Evolutionary conservation across 2,113 vertebrate genomes (phyloP), one percentile per base, ranked within the genome.

Genomic region (Lutjanus erythropterus): DNA sequence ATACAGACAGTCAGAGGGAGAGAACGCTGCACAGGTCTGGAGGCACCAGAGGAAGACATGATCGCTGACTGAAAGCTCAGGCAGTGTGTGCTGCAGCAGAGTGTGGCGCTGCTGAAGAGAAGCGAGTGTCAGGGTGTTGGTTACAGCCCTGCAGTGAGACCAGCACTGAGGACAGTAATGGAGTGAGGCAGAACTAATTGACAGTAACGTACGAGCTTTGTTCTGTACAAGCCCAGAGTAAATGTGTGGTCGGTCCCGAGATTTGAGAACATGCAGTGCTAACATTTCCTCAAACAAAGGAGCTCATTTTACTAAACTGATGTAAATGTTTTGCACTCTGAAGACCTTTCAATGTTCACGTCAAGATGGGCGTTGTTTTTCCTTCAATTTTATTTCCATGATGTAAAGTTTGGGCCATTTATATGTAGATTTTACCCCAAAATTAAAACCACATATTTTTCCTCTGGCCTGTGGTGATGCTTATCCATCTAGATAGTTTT

Each of bases 1-100:
- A 83, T 9, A 50, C 19, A 75, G 39, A 86, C 7, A 19, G 71
- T 86, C 2, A 92, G 78, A 10, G 35, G 44, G 2, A 76, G 39
- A 4, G 56, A 72, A 7, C 1, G 42, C 27, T 18, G 18, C 1
- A 37, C 21, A 11, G 18, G 39, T 62, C 66, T 66, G 23, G 0
- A 10, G 8, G 2, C 2, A 12, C 16, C 6, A n/a, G n/a, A 64
- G 21, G 50, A 56, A n/a, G 78, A 90, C 89, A 89, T 89, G 46
- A 56, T 81, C 4, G 21, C 66, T 21, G 23, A n/a, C 19, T 49
- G 46, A 56, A 56, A 53, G 59, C 23, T 58, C 33, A 5, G n/a
- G 8, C 49, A 25, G 50, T 6, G 39, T 23, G n/a, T 56, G n/a
- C 4, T 9, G 29, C 9, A 29, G 65, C 66, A 6, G 41, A 67